Evolutionary conservation across 2,113 vertebrate species (phyloP), one percentile per base, ranked within the genome.

Genomic region (Mastomys natalensis): DNA sequence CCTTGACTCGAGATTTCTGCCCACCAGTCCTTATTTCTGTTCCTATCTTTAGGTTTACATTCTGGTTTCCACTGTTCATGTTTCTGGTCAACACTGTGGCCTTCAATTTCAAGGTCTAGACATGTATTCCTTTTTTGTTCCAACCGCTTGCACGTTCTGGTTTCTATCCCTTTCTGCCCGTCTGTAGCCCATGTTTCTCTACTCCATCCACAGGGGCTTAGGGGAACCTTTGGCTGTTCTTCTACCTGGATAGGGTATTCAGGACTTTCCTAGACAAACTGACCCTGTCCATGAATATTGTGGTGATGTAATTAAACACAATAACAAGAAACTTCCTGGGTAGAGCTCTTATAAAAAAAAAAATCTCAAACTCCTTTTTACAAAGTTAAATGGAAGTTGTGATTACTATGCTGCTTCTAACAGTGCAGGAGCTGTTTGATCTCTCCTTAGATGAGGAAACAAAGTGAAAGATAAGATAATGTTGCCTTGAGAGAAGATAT

Each of bases 401-500:
- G 2, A 73, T 89, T 40, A 37, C 17, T 7, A 3, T 4, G 37
- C 89, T 91, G 48, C 60, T 90, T 64, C 66, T 45, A 13, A 53
- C 55, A 55, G 21, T 13, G 29, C 53, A 34, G 60, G 12, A 16
- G 21, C 8, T 58, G 87, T 84, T 87, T 48, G 82, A 93, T 88
- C 40, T 31, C 58, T 43, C 92, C 19, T 74, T 70, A 82, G 73
- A 90, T 94, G 95, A 94, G 53, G 37, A 89, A 73, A 48, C 22
- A 51, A 60, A 70, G 62, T 78, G 11, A 37, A 64, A 94, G 89
- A 94, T 95, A 91, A 97, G 91, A 94, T 89, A 70, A 48, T 58
- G 90, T 89, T 87, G 53, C 87, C 78, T 92, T 90, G 74, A 26
- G 48, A 43, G 51, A 40, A 92, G 89, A 51, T 22, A 16, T 88